Conservation (phyloP, 2,113 vertebrate species). For the Gnathonemus echidnorhynchus region DNA sequence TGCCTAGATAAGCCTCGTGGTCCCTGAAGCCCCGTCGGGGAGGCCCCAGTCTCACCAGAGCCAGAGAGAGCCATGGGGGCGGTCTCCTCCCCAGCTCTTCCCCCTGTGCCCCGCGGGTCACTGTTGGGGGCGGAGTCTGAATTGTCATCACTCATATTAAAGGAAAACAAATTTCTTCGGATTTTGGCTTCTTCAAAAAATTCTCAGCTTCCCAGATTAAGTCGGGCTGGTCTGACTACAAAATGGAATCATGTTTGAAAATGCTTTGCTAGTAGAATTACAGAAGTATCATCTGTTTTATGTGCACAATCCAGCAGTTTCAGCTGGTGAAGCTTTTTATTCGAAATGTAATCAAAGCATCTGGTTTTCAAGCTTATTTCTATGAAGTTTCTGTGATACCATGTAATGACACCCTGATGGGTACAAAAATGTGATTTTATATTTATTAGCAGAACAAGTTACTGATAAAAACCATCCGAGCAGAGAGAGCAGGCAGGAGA, state of each 20-base stretch:
- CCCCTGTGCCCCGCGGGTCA: constrained; percentile 35
- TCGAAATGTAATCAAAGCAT: background rate
- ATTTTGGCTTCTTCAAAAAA: constrained; percentile 29
- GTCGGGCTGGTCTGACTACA: constrained; percentile 5
- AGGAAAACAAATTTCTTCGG: constrained; percentile 36
- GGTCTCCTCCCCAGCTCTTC: constrained; percentile 34
- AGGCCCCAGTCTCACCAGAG: constrained; percentile 22
- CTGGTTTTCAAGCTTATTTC: background rate
- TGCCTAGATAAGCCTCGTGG: constrained; percentile 36
- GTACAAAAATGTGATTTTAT: background rate
- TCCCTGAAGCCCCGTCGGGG: constrained; percentile 44
- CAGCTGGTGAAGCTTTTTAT: background rate
- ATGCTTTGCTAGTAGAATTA: background rate
- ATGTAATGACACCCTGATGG: background rate
- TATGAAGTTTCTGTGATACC: background rate
- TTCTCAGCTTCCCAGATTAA: constrained; percentile 19
- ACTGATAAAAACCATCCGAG: background rate
- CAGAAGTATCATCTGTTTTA: background rate
- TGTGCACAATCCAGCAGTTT: background rate
- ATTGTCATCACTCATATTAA: constrained; percentile 67
- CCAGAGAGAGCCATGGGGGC: constrained; percentile 14
- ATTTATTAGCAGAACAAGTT: background rate
- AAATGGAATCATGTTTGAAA: background rate
- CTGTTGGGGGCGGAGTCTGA: constrained; percentile 48
- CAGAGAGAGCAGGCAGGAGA: background rate